Percentiles rank a stretch among this genome's conserved stretches.
These are phyloP conservation scores for Leptatherina wallacei DNA, from an alignment of 2,797 vertebrate species.

Conservation along the genomic window DNA sequence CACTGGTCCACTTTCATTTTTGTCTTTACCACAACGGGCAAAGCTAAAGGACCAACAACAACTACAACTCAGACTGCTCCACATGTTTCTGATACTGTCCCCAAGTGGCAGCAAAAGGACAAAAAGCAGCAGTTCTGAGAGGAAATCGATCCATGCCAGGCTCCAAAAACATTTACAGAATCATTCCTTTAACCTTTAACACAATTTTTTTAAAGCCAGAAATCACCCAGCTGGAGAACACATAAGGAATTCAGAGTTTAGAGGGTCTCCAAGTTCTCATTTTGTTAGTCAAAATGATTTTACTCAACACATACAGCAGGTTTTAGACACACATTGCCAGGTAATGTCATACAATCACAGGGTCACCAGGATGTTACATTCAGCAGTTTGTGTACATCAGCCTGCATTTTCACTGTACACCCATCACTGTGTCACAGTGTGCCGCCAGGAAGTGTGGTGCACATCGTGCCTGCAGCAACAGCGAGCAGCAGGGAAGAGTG, in stretches of 20 bases:
- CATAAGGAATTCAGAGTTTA: too few species aligned
- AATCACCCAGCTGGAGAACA: too few species aligned
- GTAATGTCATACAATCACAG: slow-evolving; percentile 14
- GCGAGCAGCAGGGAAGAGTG: slow-evolving; percentile 19
- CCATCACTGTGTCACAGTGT: slow-evolving; percentile 19
- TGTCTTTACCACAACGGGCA: too few species aligned
- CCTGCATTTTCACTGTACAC: slow-evolving; percentile 23
- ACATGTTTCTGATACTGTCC: too few species aligned
- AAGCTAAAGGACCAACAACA: too few species aligned
- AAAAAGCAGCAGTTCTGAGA: neutral
- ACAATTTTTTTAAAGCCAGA: too few species aligned
- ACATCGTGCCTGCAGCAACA: slow-evolving; percentile 37
- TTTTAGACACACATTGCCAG: neutral
- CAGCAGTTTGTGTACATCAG: slow-evolving; percentile 10
- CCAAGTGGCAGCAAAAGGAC: neutral
- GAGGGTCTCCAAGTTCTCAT: too few species aligned
- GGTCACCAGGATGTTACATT: slow-evolving; percentile 18
- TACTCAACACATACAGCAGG: neutral
- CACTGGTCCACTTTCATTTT: too few species aligned
- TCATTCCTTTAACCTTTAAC: too few species aligned
- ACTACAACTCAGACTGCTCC: too few species aligned
- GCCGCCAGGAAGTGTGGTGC: slow-evolving; percentile 9
- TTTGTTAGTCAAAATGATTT: neutral
- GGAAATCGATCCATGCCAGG: too few species aligned
- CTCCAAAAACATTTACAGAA: too few species aligned